Conservation (phyloP, 2,113 vertebrate species). For the Scophthalmus maximus region DNA sequence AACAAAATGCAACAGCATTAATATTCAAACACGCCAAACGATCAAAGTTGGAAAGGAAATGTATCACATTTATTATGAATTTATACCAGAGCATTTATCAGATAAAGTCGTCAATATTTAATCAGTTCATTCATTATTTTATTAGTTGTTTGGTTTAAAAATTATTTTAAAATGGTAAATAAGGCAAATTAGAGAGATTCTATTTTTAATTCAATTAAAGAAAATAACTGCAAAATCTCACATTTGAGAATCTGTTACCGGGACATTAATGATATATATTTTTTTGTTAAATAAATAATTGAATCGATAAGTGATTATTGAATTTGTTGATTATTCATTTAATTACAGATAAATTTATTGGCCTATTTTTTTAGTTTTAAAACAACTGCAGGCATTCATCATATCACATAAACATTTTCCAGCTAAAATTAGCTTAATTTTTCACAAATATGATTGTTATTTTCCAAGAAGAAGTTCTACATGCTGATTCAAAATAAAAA, state of each 20-base stretch:
- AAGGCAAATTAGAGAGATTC: not conserved
- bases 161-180: not conserved
- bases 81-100: not conserved
- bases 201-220: not conserved
- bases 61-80: not conserved
- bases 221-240: not conserved
- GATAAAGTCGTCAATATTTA: not conserved
- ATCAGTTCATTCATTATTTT: not conserved
- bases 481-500: not conserved
- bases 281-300: too few relatives aligned
- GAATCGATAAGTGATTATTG: too few relatives aligned
- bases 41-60: not conserved
- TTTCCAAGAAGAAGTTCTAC: not conserved
- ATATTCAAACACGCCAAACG: not conserved
- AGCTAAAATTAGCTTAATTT: not conserved
- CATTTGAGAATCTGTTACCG: too few relatives aligned
- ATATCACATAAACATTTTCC: not conserved
- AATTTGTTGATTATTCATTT: too few relatives aligned
- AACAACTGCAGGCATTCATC: too few relatives aligned
- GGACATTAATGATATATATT: too few relatives aligned
- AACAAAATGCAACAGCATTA: slow-evolving; percentile 12
- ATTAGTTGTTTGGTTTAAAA: not conserved
- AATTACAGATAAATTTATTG: too few relatives aligned
- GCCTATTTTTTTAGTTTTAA: too few relatives aligned
- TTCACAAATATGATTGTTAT: not conserved